Evolutionary conservation across 2,113 vertebrate genomes (phyloP).

Genomic region (Nipponia nippon): DNA sequence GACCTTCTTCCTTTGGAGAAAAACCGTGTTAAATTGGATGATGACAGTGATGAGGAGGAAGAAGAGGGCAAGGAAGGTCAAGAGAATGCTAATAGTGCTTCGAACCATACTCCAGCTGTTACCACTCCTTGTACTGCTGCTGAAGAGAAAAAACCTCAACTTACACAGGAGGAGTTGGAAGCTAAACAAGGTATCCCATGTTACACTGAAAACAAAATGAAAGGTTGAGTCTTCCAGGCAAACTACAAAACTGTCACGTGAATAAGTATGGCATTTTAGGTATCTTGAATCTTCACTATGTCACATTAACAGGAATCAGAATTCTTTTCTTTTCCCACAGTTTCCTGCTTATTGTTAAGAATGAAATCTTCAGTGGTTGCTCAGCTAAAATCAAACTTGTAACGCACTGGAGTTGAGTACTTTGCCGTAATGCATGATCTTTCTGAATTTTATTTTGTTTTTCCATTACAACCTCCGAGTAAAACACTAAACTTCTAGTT

Average conservation of each 20-base stretch:
- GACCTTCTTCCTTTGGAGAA: constrained; percentile 95
- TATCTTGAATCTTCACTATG: neutral
- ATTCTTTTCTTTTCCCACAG: neutral
- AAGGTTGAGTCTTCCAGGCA: neutral
- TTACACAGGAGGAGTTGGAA: constrained; percentile 92
- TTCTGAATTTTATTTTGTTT: neutral
- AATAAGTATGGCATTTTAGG: neutral
- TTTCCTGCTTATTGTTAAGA: neutral
- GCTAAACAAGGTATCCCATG: constrained; percentile 90
- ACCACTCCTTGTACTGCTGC: constrained; percentile 51
- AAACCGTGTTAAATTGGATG: constrained; percentile 91
- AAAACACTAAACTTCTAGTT: neutral
- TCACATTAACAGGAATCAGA: neutral
- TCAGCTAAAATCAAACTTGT: neutral
- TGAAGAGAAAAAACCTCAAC: constrained; percentile 88
- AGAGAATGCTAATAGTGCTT: constrained; percentile 56
- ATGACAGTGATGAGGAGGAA: constrained; percentile 91
- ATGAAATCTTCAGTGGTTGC: neutral
- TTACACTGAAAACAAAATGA: neutral
- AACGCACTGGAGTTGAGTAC: neutral
- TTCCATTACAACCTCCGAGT: neutral
- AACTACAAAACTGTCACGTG: neutral
- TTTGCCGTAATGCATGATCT: neutral
- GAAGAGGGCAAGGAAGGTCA: constrained; percentile 80
- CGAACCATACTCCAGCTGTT: constrained; percentile 47